A percentile compares a stretch with the other conserved stretches of the same genome.
Evolutionary conservation across 2,888 invertebrate species (phyloP).

Genomic region (Dicycla oo): DNA sequence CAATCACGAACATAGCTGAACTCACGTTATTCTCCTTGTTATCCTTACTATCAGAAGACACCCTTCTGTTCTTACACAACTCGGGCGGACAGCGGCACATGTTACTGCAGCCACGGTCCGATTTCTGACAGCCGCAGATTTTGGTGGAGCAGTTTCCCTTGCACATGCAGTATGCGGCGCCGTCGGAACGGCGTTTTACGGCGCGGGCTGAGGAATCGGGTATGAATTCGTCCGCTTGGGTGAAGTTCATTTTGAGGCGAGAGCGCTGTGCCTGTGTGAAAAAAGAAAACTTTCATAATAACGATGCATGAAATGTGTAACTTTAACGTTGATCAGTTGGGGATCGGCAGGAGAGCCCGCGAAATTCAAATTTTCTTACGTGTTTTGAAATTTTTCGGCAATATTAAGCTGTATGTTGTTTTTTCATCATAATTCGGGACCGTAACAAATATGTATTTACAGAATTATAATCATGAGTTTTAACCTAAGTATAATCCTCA

Average conservation of each 20-base stretch:
- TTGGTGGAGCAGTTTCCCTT: constrained; percentile 90
- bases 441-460: too few relatives aligned
- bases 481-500: too few relatives aligned
- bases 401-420: too few relatives aligned
- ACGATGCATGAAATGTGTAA: not conserved
- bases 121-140: constrained; percentile 91
- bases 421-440: too few relatives aligned
- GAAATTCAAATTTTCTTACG: too few relatives aligned
- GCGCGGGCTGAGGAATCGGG: constrained; percentile 60
- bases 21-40: constrained; percentile 79
- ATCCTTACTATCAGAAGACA: constrained; percentile 78
- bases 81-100: constrained; percentile 89
- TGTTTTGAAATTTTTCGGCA: too few relatives aligned
- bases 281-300: not conserved
- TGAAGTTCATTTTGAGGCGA: constrained; percentile 84
- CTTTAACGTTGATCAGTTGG: too few relatives aligned
- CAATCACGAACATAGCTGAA: not conserved
- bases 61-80: constrained; percentile 80
- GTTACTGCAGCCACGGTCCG: constrained; percentile 80
- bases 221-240: constrained; percentile 54
- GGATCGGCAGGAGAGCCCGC: too few relatives aligned
- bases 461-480: too few relatives aligned
- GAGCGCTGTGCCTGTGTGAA: constrained; percentile 80
- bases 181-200: constrained; percentile 90
- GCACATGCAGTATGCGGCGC: constrained; percentile 91